Evolutionary conservation across 1,140 invertebrate genomes (phyloP), one percentile per base, ranked within the genome.

Genomic region (Ladona fulva): DNA sequence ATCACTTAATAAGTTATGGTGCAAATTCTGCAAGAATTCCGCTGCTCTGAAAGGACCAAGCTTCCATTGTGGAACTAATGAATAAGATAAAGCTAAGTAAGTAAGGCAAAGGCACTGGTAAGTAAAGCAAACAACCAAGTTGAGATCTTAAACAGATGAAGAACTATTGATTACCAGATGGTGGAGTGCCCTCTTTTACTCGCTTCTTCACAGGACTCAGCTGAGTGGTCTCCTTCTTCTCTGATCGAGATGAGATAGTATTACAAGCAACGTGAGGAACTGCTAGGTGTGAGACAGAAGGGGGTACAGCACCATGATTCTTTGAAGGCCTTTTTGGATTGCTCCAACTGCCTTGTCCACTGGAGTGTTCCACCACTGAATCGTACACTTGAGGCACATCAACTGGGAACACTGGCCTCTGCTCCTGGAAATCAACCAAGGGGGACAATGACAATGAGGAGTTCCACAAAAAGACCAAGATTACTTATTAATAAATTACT

Each of bases 201-300:
- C 97, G 88, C 85, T 99, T 99, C 87, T 99, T 99, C 1, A 98
- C 96, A 0, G 97, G 97, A 82, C 95, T 97, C 78, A 98, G 86
- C 82, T 98, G 96, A 74, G 94, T 94, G 37, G 92, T 90, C 81
- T 97, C 95, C 83, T 97, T 97, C 84, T 95, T 96, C 81, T 92
- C 91, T 12, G 42, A 77, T 80, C 79, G 79, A 87, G 85, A 83
- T 87, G 85, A 83, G 87, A 83, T 79, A 83, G 79, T 82, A 66
- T 3, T 22, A 66, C 52, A 66, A 22, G 52, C 52, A 66, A 66
- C 52, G 14, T 66, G 52, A 77, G 25, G 78, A 74, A 73, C 80
- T 66, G 73, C 81, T 80, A 77, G 80, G 77, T 79, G 79, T 1
- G 78, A n/a, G n/a, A 76, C 75, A 29, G 75, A n/a, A 8, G 75